phyloP scores from a whole-genome alignment of 1,140 invertebrate genomes.

The Anadara kagoshimensis region DNA sequence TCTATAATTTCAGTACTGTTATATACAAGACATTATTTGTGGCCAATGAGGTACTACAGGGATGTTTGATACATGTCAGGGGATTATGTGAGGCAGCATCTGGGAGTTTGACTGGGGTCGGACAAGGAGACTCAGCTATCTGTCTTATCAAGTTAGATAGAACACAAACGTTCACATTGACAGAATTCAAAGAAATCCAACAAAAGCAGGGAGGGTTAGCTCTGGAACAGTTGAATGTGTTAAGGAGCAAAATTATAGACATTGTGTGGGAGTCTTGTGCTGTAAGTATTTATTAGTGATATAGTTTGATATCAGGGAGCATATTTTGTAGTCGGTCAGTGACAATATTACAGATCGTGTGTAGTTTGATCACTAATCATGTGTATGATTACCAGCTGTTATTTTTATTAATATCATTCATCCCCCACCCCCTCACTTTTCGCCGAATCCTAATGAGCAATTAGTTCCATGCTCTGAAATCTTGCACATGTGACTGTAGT shows the following conservation, averaged over 20 bases:
- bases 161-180: conserved; percentile 57
- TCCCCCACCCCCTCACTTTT: too few species aligned
- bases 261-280: conserved; percentile 72
- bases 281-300: conserved; percentile 58
- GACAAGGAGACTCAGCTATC: conserved; percentile 57
- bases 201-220: conserved; percentile 54
- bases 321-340: background rate
- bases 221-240: conserved; percentile 54
- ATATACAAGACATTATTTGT: conserved; percentile 66
- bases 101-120: conserved; percentile 59
- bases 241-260: conserved; percentile 66
- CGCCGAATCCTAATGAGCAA: too few species aligned
- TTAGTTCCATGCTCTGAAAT: too few species aligned
- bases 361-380: too few species aligned
- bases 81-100: conserved; percentile 68
- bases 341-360: background rate
- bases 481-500: too few species aligned
- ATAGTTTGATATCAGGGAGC: too few species aligned
- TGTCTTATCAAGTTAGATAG: conserved; percentile 63
- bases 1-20: conserved; percentile 49
- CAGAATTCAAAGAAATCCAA: conserved; percentile 66
- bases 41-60: conserved; percentile 72
- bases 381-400: too few species aligned
- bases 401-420: too few species aligned
- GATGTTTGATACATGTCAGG: conserved; percentile 68